Evolutionary conservation across 1,140 invertebrate genomes (phyloP).

Genomic region (Anadara kagoshimensis): DNA sequence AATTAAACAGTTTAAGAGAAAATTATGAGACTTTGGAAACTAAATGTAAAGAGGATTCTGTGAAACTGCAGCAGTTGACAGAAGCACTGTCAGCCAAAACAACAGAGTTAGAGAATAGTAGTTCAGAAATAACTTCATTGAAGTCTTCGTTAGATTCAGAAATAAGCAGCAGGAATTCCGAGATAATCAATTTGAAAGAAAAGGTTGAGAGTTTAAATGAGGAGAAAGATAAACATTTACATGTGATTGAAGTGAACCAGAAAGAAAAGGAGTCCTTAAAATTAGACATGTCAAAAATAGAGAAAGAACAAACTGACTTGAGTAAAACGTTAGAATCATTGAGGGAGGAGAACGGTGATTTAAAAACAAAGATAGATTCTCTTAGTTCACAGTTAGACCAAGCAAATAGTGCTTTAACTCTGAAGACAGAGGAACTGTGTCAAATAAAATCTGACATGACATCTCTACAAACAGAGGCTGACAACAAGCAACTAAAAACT

Average conservation of each 20-base stretch:
- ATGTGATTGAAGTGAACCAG: conserved; percentile 16
- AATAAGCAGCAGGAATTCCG: conserved; percentile 1
- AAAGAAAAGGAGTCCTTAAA: conserved; percentile 2
- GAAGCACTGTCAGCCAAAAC: not conserved
- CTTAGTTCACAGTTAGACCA: conserved; percentile 3
- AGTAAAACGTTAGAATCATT: conserved; percentile 6
- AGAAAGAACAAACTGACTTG: conserved; percentile 16
- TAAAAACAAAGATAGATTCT: not conserved
- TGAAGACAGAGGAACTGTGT: not conserved
- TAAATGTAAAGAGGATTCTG: not conserved
- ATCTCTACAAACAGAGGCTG: not conserved
- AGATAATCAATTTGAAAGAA: conserved; percentile 7
- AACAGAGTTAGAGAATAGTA: conserved; percentile 24
- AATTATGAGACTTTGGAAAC: not conserved
- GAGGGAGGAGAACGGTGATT: not conserved
- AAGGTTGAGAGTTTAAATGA: conserved; percentile 15
- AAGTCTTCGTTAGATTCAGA: not conserved
- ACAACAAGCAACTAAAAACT: conserved; percentile 15
- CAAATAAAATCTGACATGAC: not conserved
- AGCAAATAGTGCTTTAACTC: not conserved
- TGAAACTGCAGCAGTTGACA: conserved; percentile 1
- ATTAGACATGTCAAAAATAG: conserved; percentile 1
- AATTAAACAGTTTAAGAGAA: not conserved
- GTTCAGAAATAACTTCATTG: conserved; percentile 12
- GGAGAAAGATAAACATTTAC: conserved; percentile 20